Conservation (phyloP, 2,113 vertebrate species). For the Equus quagga region DNA sequence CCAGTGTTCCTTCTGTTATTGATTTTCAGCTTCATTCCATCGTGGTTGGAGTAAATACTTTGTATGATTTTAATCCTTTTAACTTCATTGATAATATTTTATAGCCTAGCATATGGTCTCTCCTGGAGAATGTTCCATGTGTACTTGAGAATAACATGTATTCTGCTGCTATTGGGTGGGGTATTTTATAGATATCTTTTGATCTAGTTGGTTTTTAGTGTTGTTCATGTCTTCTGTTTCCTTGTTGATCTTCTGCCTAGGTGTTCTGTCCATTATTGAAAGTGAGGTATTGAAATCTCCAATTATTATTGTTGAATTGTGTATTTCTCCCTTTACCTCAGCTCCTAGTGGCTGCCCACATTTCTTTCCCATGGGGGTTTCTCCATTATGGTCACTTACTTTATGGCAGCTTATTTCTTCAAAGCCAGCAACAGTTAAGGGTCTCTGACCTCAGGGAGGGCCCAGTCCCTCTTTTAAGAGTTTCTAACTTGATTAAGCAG, state of each 20-base stretch:
- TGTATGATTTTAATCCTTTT: no score
- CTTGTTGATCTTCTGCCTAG: neutral
- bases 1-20: no score
- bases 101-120: no score
- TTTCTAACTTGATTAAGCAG: neutral
- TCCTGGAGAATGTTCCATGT: no score
- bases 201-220: neutral
- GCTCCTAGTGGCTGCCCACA: neutral
- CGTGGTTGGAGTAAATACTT: no score
- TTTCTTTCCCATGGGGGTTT: neutral
- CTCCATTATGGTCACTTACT: neutral
- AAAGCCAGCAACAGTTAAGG: neutral
- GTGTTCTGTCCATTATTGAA: neutral
- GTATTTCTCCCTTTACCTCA: neutral
- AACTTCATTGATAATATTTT: no score
- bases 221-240: neutral
- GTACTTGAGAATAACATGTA: no score
- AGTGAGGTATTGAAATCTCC: neutral
- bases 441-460: neutral
- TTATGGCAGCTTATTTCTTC: neutral
- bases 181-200: no score
- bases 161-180: no score
- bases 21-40: no score
- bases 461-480: neutral
- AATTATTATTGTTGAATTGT: neutral